Conservation (phyloP, 2,888 invertebrate genomes). For the Plebejus anna region DNA sequence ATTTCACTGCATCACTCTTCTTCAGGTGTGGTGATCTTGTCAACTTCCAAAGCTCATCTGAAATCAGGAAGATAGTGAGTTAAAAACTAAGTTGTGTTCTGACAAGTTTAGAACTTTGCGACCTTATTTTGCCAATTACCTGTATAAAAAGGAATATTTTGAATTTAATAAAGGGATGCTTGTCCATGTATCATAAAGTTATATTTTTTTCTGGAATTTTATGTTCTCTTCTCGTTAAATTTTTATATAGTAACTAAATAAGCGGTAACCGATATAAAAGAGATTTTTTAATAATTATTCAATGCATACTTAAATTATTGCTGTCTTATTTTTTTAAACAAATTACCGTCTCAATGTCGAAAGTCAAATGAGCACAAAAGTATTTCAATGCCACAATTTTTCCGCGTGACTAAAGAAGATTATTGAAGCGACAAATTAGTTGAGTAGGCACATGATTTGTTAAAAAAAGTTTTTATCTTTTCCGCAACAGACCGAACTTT, state of each 20-base stretch:
- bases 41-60: slow-evolving; percentile 72
- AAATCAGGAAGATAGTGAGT: slow-evolving; percentile 38
- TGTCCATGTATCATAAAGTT: too few species aligned
- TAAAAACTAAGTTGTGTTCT: not conserved
- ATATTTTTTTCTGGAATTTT: too few species aligned
- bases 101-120: too few species aligned
- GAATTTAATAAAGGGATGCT: too few species aligned
- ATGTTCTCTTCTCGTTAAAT: too few species aligned
- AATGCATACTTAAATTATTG: too few species aligned
- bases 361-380: slow-evolving; percentile 10
- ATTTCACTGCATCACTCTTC: slow-evolving; percentile 54
- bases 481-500: not conserved
- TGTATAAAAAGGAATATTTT: too few species aligned
- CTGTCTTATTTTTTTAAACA: not conserved
- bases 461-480: not conserved
- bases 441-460: not conserved
- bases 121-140: too few species aligned
- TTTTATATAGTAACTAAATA: too few species aligned
- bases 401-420: slow-evolving; percentile 27
- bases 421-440: slow-evolving; percentile 27
- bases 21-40: slow-evolving; percentile 62
- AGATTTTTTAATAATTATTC: too few species aligned
- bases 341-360: not conserved
- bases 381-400: slow-evolving; percentile 16
- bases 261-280: too few species aligned